Evolutionary conservation across 2,797 vertebrate genomes (phyloP).

Genomic region (Xyrichtys novacula): DNA sequence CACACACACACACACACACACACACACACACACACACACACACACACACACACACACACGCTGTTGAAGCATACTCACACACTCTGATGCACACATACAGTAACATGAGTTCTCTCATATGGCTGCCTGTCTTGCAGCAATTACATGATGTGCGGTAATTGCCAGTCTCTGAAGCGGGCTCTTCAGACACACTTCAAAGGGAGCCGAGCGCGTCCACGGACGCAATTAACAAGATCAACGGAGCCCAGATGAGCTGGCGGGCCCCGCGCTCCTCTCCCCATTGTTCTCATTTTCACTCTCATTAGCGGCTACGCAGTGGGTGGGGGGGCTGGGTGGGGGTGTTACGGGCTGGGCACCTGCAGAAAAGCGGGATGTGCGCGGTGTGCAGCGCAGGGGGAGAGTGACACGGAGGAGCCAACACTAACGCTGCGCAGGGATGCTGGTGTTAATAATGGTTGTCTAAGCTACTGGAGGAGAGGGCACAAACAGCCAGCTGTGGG

Average conservation of each 20-base stretch:
- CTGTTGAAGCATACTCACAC: slow-evolving; percentile 46
- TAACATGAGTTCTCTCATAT: slow-evolving; percentile 81
- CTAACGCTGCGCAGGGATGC: slow-evolving; percentile 57
- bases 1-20: slow-evolving; percentile 60
- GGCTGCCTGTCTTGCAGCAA: slow-evolving; percentile 86
- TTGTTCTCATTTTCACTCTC: slow-evolving; percentile 85
- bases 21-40: slow-evolving; percentile 57
- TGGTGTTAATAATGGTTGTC: slow-evolving; percentile 79
- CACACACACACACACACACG: too few species aligned
- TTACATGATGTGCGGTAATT: slow-evolving; percentile 88
- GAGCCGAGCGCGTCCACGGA: slow-evolving; percentile 83
- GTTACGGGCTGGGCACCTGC: slow-evolving; percentile 76
- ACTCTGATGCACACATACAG: slow-evolving; percentile 66
- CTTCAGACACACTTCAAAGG: slow-evolving; percentile 88
- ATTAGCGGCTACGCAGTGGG: slow-evolving; percentile 71
- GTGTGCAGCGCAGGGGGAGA: slow-evolving; percentile 44
- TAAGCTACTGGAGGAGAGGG: slow-evolving; percentile 67
- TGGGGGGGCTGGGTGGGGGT: slow-evolving; percentile 41
- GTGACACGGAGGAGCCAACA: slow-evolving; percentile 56
- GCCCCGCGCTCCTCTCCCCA: slow-evolving; percentile 78
- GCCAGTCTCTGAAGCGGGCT: slow-evolving; percentile 86
- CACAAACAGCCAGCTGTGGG: slow-evolving; percentile 72
- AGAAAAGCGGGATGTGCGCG: slow-evolving; percentile 56
- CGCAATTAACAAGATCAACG: slow-evolving; percentile 87
- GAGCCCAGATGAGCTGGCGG: slow-evolving; percentile 83